Conservation (phyloP, 2,888 invertebrate genomes). For the Barypeithes pellucidus region DNA sequence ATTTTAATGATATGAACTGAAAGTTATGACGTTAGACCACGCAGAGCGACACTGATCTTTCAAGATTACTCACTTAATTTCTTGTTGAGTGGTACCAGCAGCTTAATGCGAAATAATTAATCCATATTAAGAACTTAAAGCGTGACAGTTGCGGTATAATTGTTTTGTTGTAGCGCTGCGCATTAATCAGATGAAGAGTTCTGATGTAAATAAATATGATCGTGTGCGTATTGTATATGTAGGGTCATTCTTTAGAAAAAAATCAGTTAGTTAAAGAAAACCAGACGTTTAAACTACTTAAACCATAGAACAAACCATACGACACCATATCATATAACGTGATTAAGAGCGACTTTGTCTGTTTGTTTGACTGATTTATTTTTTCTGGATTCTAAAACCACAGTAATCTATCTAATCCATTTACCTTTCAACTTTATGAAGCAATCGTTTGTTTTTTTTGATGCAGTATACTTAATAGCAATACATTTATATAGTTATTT, state of each 20-base stretch:
- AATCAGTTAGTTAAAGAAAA: no score
- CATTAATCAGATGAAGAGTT: conserved; percentile 45
- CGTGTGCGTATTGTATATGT: conserved; percentile 31
- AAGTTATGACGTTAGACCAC: conserved; percentile 7
- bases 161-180: conserved; percentile 44
- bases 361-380: no score
- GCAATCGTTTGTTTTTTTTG: no score
- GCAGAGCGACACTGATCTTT: conserved; percentile 21
- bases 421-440: no score
- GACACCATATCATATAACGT: no score
- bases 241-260: conserved; percentile 14
- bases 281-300: no score
- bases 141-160: conserved; percentile 50
- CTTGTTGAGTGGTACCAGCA: conserved; percentile 50
- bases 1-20: conserved; percentile 14
- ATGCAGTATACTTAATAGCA: no score
- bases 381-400: no score
- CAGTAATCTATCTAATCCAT: no score
- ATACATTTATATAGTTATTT: no score
- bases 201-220: conserved; percentile 41
- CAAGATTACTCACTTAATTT: conserved; percentile 46
- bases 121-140: conserved; percentile 51
- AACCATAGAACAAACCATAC: no score
- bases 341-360: no score
- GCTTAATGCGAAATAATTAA: conserved; percentile 50